Evolutionary conservation across 1,140 invertebrate species (phyloP).

Genomic region (Drosophila athabasca): DNA sequence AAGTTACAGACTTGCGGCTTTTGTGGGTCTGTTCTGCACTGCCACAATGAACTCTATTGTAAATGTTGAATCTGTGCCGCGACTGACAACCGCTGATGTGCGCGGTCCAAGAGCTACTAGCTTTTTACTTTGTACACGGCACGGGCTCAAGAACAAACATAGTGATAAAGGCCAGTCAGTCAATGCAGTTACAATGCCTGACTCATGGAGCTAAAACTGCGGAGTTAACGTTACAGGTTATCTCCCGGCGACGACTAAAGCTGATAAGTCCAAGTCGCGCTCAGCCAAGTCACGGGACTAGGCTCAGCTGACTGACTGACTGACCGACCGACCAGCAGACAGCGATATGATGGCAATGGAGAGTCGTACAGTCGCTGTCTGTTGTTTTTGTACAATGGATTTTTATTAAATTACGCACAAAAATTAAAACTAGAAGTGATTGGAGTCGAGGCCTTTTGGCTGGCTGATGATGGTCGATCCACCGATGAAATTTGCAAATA

Average conservation of each 20-base stretch:
- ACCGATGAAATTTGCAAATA: conserved; percentile 64
- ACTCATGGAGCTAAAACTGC: conserved; percentile 30
- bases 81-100: conserved; percentile 44
- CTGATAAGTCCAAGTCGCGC: conserved; percentile 63
- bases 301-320: conserved; percentile 55
- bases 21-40: conserved; percentile 49
- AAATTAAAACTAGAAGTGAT: conserved; percentile 73
- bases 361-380: background rate
- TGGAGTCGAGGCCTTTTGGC: conserved; percentile 31
- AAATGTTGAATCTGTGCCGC: conserved; percentile 26
- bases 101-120: conserved; percentile 52
- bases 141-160: conserved; percentile 56
- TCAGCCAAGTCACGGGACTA: conserved; percentile 67
- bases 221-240: conserved; percentile 62
- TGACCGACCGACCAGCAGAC: conserved; percentile 27
- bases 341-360: conserved; percentile 13
- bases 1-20: conserved; percentile 66
- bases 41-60: conserved; percentile 46
- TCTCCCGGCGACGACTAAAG: conserved; percentile 31
- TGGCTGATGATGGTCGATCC: conserved; percentile 50
- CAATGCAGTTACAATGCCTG: conserved; percentile 17
- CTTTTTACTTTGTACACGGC: conserved; percentile 24
- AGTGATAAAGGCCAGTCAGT: conserved; percentile 54
- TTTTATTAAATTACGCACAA: conserved; percentile 80
- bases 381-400: conserved; percentile 72